Evolutionary conservation across 2,888 invertebrate species (phyloP), one percentile per base, ranked within the genome.

Genomic region (Drosophila dives): DNA sequence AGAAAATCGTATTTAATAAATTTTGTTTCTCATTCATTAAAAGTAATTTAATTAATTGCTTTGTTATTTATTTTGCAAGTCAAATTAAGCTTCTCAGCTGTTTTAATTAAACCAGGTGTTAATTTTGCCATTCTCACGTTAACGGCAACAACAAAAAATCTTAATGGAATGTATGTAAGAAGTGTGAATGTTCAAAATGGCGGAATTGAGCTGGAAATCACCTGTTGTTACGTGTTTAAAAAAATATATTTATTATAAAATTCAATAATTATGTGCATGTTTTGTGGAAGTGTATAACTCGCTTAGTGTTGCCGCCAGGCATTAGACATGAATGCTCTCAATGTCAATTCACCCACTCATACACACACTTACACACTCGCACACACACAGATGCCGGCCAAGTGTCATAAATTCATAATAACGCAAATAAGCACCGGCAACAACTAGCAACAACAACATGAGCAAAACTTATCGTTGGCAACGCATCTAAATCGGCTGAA

Each of bases 321-420:
- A 23, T 23, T 23, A 23, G 45, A 23, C 45, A 45, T 20, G 23
- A 23, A 23, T 23, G 45, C 45, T 45, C 23, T 23, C 45, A 4
- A 8, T 23, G 23, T 23, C 45, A 45, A 45, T 23, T 45, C 45
- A 45, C 15, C 45, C 45, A 45, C 45, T 45, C 45, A 23, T 23
- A 23, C 42, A 54, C 36, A 3, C 23, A 54, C 17, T 26, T 29
- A 29, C 29, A 23, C 42, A 54, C 17, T 4, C 23, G 11, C 45
- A 23, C 45, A 23, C 42, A 54, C 36, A 3, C 23, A 54, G 11
- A 6, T 72, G 75, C 58, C 55, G 70, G 49, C 59, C 76, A 88
- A 89, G 89, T 91, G 89, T 88, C 89, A 89, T 89, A 89, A 89
- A 89, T 89, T 89, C 91, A 89, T 89, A 89, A 89, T 90, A 90